Base-by-base conservation (phyloP, 2,797 vertebrate species). In the Tolypeutes matacus region DNA sequence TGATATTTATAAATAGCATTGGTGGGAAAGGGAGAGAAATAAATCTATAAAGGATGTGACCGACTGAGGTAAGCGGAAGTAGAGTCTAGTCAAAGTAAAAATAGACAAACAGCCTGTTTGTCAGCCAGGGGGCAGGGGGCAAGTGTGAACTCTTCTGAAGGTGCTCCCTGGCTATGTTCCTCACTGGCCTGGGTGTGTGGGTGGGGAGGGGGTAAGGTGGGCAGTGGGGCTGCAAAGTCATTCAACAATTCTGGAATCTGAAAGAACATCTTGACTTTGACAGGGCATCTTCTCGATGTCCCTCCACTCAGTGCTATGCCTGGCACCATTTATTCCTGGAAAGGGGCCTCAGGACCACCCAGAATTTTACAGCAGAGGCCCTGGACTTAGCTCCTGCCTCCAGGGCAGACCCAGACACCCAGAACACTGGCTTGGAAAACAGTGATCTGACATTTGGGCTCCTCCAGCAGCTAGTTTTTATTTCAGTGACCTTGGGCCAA, bases 21-120 rank as follows among this genome's bases (percentile, higher is more conserved):
- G n/a, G 58, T 39, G 65, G 65, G 86, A 77, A 96, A 96, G 91
- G 94, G 93, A 78, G 83, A 53, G 78, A 46, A 83, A 27, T 64
- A 27, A 90, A 70, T 69, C 76, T 86, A 21, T 49, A 86, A 88
- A 96, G 96, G 96, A 96, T 97, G 87, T 94, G 94, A 95, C 85
- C 60, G 84, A 92, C 85, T 65, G 84, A 92, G 80, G 53, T 83
- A 84, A 87, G 69, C 51, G 88, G 96, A 97, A 97, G 92, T 64
- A 83, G 77, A 76, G 82, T 91, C 39, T 65, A 81, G 89, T 93
- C 88, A 42, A 76, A 95, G 92, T 81, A 96, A 97, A 97, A 97
- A 97, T 93, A 97, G 94, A 64, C 80, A 49, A 21, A 21, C 67
- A 15, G 94, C 53, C 84, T 92, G 91, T 93, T 76, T 95, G 90